Base-by-base conservation (phyloP, 2,888 invertebrate species). In the Apomyelois bistriatella region DNA sequence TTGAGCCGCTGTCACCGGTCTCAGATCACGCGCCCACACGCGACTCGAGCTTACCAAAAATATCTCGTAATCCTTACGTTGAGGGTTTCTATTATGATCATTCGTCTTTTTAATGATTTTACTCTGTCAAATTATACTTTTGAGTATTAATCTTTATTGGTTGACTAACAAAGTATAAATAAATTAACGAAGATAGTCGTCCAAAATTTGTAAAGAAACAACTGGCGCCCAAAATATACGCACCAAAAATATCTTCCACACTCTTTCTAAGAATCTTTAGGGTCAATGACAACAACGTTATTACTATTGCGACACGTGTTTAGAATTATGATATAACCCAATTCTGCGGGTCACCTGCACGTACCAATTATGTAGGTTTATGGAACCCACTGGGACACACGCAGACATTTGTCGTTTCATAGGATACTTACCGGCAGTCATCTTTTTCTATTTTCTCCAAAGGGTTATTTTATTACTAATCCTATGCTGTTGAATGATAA, bases 231-330 rank as follows among this genome's bases (percentile, higher is more conserved):
- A 22, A 22, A 22, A 22, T n/a, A 22, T 22, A 22, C 38, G 13
- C 38, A 15, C 5, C 38, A 38, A 38, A 38, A 13, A 22, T 22
- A 22, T 2, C 5, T 22, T 22, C 22, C 22, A 22, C 22, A 22
- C 22, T 22, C n/a, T 35, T 12, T 16, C 22, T 22, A 22, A 15
- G 10, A 16, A 46, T 46, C 10, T 35, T 46, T 46, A 15, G 43
- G 46, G 46, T 46, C 46, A 46, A 46, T 46, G 46, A 46, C 46
- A 46, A 46, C 32, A 6, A 46, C 16, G 15, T 32, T 32, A 12
- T 46, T 15, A 46, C 32, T 46, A 46, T 46, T 46, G 46, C 32
- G 46, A 46, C 46, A 46, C 46, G 46, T 46, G 46, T 15, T 10
- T 32, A 30, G 32, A 32, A 46, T 16, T 32, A 46, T 16, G 10